These are phyloP conservation scores for Macrochelys suwanniensis DNA, from an alignment of 2,797 vertebrate genomes.

Conservation along the genomic window DNA sequence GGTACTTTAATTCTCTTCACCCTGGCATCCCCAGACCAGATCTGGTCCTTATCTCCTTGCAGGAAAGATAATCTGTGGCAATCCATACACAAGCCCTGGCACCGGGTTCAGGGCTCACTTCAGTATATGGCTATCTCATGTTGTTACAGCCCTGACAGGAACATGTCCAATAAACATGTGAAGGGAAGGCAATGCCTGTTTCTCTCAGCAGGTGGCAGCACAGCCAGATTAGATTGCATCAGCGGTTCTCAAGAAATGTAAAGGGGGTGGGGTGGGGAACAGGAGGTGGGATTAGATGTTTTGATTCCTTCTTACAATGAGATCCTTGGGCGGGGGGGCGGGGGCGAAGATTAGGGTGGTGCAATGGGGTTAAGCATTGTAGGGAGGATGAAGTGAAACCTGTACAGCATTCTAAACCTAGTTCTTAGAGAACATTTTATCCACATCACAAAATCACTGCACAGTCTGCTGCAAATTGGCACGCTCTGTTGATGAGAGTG, in stretches of 20 bases:
- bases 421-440: neutral
- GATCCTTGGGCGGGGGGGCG: neutral
- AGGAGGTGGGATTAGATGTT: slow-evolving; percentile 9
- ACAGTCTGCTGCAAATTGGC: neutral
- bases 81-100: neutral
- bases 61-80: neutral
- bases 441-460: neutral
- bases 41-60: neutral
- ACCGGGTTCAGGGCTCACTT: neutral
- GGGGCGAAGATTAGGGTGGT: neutral
- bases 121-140: neutral
- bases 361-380: fast-evolving
- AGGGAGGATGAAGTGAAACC: neutral
- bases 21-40: neutral
- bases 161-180: neutral
- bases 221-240: neutral
- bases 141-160: neutral
- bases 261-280: neutral
- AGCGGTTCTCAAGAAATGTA: neutral
- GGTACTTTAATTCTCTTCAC: slow-evolving; percentile 63
- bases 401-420: fast-evolving
- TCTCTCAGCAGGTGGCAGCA: slow-evolving; percentile 75
- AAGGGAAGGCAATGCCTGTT: neutral
- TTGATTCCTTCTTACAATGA: slow-evolving; percentile 3
- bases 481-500: neutral